These are phyloP conservation scores for Cyphotilapia sp. DNA, from an alignment of 2,113 vertebrate species.

Conservation along the genomic window DNA sequence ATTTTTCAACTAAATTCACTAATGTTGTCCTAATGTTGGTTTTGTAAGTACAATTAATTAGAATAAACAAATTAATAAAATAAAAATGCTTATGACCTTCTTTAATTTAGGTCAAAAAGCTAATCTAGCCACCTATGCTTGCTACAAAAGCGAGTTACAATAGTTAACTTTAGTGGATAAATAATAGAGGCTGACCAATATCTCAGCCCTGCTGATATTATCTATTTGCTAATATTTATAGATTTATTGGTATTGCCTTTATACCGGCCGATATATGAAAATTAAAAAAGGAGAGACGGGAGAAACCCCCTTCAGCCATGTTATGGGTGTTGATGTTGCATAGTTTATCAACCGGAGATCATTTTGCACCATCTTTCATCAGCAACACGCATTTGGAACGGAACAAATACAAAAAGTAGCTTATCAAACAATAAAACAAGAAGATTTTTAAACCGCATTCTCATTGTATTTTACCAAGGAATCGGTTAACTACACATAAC, in stretches of 20 bases:
- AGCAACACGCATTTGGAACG: not conserved
- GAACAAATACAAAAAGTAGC: not conserved
- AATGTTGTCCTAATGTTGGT: not conserved
- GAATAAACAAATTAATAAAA: not conserved
- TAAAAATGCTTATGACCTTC: not conserved
- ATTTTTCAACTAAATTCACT: not conserved
- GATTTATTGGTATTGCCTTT: not conserved
- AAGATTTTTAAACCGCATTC: not conserved
- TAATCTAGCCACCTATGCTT: not conserved
- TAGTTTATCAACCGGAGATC: not conserved
- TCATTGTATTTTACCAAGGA: not conserved
- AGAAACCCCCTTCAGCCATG: not conserved
- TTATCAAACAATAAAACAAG: not conserved
- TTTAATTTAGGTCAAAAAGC: not conserved
- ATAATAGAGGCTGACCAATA: not conserved
- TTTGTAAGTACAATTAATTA: not conserved
- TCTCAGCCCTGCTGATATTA: not conserved
- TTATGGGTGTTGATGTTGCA: not conserved
- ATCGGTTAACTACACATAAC: not conserved
- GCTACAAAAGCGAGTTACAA: not conserved
- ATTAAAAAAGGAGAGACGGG: not conserved
- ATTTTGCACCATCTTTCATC: not conserved
- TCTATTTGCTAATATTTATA: not conserved
- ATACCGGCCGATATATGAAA: not conserved
- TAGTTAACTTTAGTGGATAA: not conserved